phyloP scores from a whole-genome alignment of 2,113 vertebrate genomes.

The Pelmatolapia mariae region DNA sequence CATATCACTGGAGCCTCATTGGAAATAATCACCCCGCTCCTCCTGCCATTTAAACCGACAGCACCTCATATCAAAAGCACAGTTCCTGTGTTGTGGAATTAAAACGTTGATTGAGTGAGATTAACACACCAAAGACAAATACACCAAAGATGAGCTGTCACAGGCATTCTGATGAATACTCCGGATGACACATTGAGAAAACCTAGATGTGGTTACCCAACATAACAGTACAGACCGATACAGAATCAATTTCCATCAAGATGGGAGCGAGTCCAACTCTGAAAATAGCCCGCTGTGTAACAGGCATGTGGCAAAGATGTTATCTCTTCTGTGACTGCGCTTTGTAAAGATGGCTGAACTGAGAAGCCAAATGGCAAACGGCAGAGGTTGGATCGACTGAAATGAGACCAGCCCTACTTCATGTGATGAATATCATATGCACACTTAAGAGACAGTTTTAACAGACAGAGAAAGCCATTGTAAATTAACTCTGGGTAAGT shows the following conservation, averaged over 20 bases:
- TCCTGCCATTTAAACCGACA: not conserved
- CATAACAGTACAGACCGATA: not conserved
- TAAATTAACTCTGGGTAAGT: not conserved
- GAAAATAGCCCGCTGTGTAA: not conserved
- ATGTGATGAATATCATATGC: not conserved
- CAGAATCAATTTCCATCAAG: not conserved
- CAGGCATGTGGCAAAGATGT: not conserved
- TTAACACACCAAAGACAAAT: not conserved
- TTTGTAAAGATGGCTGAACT: not conserved
- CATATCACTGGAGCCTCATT: not conserved
- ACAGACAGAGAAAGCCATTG: not conserved
- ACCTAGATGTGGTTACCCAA: not conserved
- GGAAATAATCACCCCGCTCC: slow-evolving; percentile 18
- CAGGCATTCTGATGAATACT: not conserved
- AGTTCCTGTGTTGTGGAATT: not conserved
- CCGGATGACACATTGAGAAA: not conserved
- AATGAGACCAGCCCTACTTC: not conserved
- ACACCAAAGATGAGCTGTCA: not conserved
- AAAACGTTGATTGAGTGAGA: not conserved
- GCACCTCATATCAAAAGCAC: not conserved
- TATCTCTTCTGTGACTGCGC: not conserved
- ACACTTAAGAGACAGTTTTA: not conserved
- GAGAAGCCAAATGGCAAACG: not conserved
- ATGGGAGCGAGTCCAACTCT: not conserved
- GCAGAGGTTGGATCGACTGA: not conserved